phyloP scores from a whole-genome alignment of 2,113 vertebrate species.

The Ameiurus melas region DNA sequence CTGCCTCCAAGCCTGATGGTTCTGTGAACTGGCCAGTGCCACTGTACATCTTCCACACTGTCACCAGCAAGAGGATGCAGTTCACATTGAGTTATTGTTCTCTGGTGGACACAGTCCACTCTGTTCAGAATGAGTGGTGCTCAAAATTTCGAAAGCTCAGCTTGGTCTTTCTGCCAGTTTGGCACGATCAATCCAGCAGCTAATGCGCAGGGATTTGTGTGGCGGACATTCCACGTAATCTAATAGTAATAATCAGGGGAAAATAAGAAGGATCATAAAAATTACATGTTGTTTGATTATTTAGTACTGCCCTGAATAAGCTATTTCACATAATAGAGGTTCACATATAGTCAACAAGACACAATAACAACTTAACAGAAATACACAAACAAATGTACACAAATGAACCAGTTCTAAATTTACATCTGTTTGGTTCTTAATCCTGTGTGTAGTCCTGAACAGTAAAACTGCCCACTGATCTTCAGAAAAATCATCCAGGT shows the following conservation, averaged over 20 bases:
- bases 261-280: no score
- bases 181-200: background rate
- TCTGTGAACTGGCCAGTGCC: slow-evolving; percentile 17
- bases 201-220: background rate
- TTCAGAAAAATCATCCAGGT: no score
- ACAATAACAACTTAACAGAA: no score
- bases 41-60: slow-evolving; percentile 17
- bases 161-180: slow-evolving; percentile 9
- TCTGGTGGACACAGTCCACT: slow-evolving; percentile 21
- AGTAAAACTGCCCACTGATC: no score
- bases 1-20: slow-evolving; percentile 21
- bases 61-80: background rate
- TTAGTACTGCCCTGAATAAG: no score
- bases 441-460: no score
- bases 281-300: no score
- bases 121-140: slow-evolving; percentile 17
- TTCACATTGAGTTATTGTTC: slow-evolving; percentile 40
- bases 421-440: no score
- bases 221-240: background rate
- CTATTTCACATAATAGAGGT: no score
- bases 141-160: slow-evolving; percentile 7
- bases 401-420: no score
- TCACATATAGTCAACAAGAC: no score
- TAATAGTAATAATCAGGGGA: background rate
- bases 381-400: no score